phyloP scores from a whole-genome alignment of 2,888 invertebrate genomes.

The Steromphala cineraria region DNA sequence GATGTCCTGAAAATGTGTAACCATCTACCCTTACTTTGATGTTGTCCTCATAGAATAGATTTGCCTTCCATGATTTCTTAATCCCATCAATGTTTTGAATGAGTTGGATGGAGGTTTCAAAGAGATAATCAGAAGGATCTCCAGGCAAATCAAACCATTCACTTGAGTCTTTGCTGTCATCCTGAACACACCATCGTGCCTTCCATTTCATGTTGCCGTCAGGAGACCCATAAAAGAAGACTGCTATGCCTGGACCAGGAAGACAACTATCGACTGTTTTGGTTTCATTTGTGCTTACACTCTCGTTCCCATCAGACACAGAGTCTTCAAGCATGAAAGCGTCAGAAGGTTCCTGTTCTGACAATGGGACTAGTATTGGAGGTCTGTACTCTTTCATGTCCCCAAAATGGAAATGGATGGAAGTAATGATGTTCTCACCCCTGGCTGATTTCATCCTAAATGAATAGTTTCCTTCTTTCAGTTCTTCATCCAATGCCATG shows the following conservation, averaged over 20 bases:
- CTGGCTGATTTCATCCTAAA: not conserved
- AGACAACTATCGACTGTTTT: not conserved
- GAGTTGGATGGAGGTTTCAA: not conserved
- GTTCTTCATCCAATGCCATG: not conserved
- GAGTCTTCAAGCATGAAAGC: not conserved
- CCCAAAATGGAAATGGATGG: not conserved
- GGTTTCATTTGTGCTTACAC: not conserved
- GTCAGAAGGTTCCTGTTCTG: not conserved
- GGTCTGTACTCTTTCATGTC: not conserved
- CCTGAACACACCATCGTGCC: not conserved
- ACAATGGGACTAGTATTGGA: not conserved
- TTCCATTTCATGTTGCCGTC: not conserved
- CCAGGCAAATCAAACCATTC: not conserved
- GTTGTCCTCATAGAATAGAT: not conserved
- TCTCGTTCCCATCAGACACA: not conserved
- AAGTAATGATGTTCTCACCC: slow-evolving; percentile 21
- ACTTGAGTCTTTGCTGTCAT: not conserved
- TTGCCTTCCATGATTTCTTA: not conserved
- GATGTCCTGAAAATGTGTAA: slow-evolving; percentile 12
- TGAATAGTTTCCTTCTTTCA: slow-evolving; percentile 15
- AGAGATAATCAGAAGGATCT: not conserved
- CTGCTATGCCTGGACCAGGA: not conserved
- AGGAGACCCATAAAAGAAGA: not conserved
- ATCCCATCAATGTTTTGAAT: not conserved
- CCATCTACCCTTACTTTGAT: slow-evolving; percentile 12